Conservation (phyloP, 2,888 invertebrate species). For the Callosobruchus maculatus region DNA sequence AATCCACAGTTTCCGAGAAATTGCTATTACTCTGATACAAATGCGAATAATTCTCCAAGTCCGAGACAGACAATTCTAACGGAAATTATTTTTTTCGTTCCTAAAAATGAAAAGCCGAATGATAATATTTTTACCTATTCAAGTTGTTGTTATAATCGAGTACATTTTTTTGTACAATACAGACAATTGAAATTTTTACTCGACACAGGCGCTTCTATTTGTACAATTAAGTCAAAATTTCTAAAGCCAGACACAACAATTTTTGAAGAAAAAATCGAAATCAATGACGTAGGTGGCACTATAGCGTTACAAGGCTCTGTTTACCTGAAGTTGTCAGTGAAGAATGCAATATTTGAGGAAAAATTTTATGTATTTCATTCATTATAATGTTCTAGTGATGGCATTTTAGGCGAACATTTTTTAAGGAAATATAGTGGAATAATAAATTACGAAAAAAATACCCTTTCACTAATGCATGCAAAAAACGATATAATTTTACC, state of each 20-base stretch:
- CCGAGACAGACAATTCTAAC: neutral
- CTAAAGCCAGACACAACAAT: slow-evolving; percentile 3
- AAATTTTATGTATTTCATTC: slow-evolving; percentile 1
- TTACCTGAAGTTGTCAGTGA: neutral
- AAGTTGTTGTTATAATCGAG: neutral
- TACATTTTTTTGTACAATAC: neutral
- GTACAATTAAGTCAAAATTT: slow-evolving; percentile 7
- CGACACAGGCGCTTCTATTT: slow-evolving; percentile 11
- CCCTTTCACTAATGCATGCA: neutral
- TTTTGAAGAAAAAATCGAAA: slow-evolving; percentile 5
- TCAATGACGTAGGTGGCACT: slow-evolving; percentile 5
- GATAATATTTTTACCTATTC: neutral
- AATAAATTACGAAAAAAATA: neutral
- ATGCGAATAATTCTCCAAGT: too few species aligned
- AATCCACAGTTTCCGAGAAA: too few species aligned
- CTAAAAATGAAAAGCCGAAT: neutral
- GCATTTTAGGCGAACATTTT: slow-evolving; percentile 3
- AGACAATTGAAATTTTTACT: slow-evolving; percentile 5
- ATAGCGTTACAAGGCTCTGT: neutral
- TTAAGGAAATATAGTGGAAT: neutral
- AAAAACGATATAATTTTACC: neutral
- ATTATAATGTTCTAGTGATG: slow-evolving; percentile 1
- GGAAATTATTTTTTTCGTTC: neutral
- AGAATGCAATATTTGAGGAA: neutral
- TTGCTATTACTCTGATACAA: too few species aligned